phyloP scores from a whole-genome alignment of 2,888 invertebrate species.

The Dyspetes luteomarginatus region DNA sequence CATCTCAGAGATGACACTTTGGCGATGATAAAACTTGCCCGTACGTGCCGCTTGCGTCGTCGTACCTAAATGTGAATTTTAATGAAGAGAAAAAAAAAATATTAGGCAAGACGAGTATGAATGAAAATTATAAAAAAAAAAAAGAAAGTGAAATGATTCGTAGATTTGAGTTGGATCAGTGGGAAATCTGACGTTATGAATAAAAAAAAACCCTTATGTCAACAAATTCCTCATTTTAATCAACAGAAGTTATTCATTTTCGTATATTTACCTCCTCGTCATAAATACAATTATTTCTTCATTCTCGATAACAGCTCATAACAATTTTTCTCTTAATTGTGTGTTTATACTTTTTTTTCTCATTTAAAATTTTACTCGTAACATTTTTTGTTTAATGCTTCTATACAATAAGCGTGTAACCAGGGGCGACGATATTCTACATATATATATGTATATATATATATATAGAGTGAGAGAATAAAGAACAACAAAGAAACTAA shows the following conservation, averaged over 20 bases:
- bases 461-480: too few species aligned
- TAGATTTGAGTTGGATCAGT: not conserved
- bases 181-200: too few species aligned
- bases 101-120: conserved; percentile 25
- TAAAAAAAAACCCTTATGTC: too few species aligned
- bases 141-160: conserved; percentile 38
- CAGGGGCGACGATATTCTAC: conserved; percentile 13
- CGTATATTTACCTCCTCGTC: conserved; percentile 66
- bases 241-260: conserved; percentile 50
- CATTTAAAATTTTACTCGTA: not conserved
- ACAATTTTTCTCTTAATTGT: conserved; percentile 50
- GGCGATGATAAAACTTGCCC: conserved; percentile 71
- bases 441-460: too few species aligned
- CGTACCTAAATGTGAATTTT: conserved; percentile 77
- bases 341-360: not conserved
- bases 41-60: conserved; percentile 69
- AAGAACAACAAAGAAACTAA: conserved; percentile 38
- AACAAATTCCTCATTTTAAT: conserved; percentile 30
- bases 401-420: conserved; percentile 23
- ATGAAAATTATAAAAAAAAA: conserved; percentile 35
- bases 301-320: conserved; percentile 60
- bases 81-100: conserved; percentile 64
- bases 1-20: conserved; percentile 79
- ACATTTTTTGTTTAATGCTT: conserved; percentile 3
- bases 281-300: conserved; percentile 58